Conservation (phyloP, 2,113 vertebrate species). For the Lucifuga dentata region DNA sequence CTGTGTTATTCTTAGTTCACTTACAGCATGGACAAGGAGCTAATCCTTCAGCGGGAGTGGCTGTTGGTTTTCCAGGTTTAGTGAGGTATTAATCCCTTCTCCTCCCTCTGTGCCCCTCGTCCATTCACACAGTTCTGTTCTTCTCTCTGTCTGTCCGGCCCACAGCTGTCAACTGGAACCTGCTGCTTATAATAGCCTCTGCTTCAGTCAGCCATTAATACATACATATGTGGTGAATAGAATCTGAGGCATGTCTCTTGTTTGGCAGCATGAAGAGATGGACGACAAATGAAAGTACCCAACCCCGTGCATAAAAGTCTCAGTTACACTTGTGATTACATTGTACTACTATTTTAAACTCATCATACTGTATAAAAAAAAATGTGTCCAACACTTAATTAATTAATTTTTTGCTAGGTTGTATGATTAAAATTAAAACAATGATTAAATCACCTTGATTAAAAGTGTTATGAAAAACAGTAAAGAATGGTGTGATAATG, state of each 20-base stretch:
- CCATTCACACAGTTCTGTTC: conserved; percentile 71
- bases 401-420: neutral
- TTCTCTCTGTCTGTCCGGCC: conserved; percentile 33
- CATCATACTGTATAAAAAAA: neutral
- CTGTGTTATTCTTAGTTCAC: conserved; percentile 79
- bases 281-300: conserved; percentile 18
- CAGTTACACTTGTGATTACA: neutral
- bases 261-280: conserved; percentile 45
- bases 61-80: conserved; percentile 67
- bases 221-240: conserved; percentile 56
- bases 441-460: no score
- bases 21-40: conserved; percentile 71
- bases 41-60: conserved; percentile 75
- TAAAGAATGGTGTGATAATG: no score
- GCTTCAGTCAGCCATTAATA: conserved; percentile 77
- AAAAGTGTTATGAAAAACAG: no score
- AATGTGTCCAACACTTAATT: neutral
- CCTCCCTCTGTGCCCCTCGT: conserved; percentile 52
- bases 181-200: conserved; percentile 81
- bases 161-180: conserved; percentile 44
- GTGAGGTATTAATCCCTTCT: conserved; percentile 64
- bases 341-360: conserved; percentile 7
- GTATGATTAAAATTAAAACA: no score
- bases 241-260: conserved; percentile 64
- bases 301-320: neutral